Base-by-base conservation (phyloP, 2,888 invertebrate species). In the Hofmannophila pseudospretella region DNA sequence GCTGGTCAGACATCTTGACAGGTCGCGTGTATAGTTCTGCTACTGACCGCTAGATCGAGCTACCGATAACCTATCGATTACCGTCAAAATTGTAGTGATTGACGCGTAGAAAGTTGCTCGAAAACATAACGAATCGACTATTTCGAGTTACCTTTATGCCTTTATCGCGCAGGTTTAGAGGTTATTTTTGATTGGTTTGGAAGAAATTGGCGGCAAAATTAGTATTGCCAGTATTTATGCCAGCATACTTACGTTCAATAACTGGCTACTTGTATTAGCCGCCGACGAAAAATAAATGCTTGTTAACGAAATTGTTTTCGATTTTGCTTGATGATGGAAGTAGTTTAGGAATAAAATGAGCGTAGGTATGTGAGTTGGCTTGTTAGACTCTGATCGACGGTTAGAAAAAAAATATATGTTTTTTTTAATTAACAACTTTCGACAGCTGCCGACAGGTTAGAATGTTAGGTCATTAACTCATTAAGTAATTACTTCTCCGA, bases 61-160 rank as follows among this genome's bases (percentile, higher is more conserved):
- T 47, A 70, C 66, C 49, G 72, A 77, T 75, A 74, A 71, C 57
- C 57, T 70, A 71, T 74, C 71, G 67, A 73, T 74, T 76, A 78
- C 72, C 64, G 66, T 61, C 67, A 60, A 57, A 60, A 49, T 48
- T 46, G 45, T 59, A 53, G 52, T 73, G 76, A 76, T 74, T 73
- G 74, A 77, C 68, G 67, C 56, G 49, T 73, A 71, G 71, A 77
- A 74, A 75, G 73, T 67, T 54, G 45, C 47, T 43, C 43, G 36
- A 46, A 49, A 47, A 49, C 34, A 45, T 30, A 31, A 29, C 27
- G 7, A 30, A 32, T 33, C 28, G 29, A 39, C n/a, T n/a, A 5
- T 16, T 16, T 16, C 16, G 5, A 4, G 16, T 16, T 16, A 16
- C n/a, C 4, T 10, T 20, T 13, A 22, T 34, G 20, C 23, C 34